phyloP scores from a whole-genome alignment of 2,888 invertebrate genomes.

The Serrognathus titanus region DNA sequence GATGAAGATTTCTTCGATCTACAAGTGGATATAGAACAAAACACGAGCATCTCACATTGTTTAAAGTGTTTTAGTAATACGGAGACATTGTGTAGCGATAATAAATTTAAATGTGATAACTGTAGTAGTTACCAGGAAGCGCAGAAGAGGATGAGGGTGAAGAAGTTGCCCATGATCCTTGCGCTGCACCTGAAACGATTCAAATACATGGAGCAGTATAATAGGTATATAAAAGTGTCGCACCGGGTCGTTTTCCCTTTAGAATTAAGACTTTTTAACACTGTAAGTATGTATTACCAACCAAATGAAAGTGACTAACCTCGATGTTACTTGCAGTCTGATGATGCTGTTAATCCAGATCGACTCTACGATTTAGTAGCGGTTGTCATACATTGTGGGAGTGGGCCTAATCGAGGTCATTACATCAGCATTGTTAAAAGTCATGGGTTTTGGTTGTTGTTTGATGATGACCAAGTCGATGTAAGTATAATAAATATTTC shows the following conservation, averaged over 20 bases:
- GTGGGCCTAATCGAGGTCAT: constrained; percentile 98
- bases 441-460: constrained; percentile 98
- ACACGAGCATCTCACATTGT: constrained; percentile 98
- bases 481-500: constrained; percentile 60
- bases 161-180: constrained; percentile 95
- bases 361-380: constrained; percentile 97
- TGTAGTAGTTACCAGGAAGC: constrained; percentile 99
- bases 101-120: constrained; percentile 99
- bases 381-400: constrained; percentile 99
- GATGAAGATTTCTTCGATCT: constrained; percentile 99
- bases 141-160: constrained; percentile 97
- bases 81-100: constrained; percentile 97
- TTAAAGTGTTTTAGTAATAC: constrained; percentile 97
- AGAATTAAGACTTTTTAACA: constrained; percentile 95
- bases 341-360: constrained; percentile 98
- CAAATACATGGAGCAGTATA: constrained; percentile 98
- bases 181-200: constrained; percentile 97
- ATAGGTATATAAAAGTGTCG: constrained; percentile 97
- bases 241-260: constrained; percentile 98
- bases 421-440: constrained; percentile 99
- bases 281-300: constrained; percentile 60
- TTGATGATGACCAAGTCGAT: constrained; percentile 99
- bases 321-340: constrained; percentile 65
- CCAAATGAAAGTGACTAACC: not conserved
- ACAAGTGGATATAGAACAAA: constrained; percentile 99